Percentiles rank a stretch among this genome's conserved stretches.
These are phyloP conservation scores for Hoplostethus mediterraneus DNA, from an alignment of 2,797 vertebrate species.

Conservation along the genomic window DNA sequence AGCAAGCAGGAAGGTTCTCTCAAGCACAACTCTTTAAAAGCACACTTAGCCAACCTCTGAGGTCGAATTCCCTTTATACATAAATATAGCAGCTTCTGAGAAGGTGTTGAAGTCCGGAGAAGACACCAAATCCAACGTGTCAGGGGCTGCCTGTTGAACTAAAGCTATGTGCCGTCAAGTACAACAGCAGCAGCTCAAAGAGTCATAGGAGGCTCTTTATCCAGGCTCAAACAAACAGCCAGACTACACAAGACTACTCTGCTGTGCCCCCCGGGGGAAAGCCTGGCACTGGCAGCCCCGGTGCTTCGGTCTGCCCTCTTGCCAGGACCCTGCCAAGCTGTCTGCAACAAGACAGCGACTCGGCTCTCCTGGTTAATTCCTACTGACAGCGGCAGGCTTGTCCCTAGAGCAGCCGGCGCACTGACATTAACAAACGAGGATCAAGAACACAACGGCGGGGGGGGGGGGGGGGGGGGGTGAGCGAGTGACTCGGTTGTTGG, in stretches of 20 bases:
- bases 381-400: slow-evolving; percentile 53
- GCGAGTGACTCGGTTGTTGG: slow-evolving; percentile 12
- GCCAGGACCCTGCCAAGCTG: slow-evolving; percentile 12
- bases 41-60: too few species aligned
- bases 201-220: slow-evolving; percentile 13
- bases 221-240: slow-evolving; percentile 1
- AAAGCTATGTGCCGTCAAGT: not conserved
- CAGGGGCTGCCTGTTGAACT: not conserved
- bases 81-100: not conserved
- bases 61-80: not conserved
- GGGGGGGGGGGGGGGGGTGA: not conserved
- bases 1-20: not conserved
- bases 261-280: slow-evolving; percentile 27
- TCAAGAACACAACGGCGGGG: not conserved
- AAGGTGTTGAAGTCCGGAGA: not conserved
- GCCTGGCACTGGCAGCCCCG: not conserved
- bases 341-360: slow-evolving; percentile 40
- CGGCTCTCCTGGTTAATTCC: slow-evolving; percentile 45
- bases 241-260: not conserved
- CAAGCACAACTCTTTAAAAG: not conserved
- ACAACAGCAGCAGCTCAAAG: not conserved
- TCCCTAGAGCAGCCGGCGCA: not conserved
- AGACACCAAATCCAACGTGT: not conserved
- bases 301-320: not conserved
- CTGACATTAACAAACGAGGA: slow-evolving; percentile 50